These are phyloP conservation scores for Acronicta alni DNA, from an alignment of 2,888 invertebrate species.

Conservation along the genomic window DNA sequence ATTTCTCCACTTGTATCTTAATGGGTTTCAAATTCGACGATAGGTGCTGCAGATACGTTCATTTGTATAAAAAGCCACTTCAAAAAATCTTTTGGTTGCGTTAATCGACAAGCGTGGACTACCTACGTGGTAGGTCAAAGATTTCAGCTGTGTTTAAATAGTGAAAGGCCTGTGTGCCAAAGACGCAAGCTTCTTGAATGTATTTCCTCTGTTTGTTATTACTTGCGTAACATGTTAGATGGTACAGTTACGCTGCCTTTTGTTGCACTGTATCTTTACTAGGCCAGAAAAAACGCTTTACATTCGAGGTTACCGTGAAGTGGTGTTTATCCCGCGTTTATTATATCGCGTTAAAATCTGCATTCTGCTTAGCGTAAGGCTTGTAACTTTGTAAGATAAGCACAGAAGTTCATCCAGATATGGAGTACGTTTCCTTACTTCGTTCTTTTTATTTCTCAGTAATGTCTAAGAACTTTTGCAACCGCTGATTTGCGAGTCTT, in stretches of 20 bases:
- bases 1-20: slow-evolving; percentile 1
- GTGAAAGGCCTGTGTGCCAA: slow-evolving; percentile 26
- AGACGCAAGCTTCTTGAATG: slow-evolving; percentile 3
- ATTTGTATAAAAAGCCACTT: slow-evolving; percentile 12
- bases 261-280: neutral
- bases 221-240: slow-evolving; percentile 14
- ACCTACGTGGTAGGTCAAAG: slow-evolving; percentile 17
- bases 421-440: neutral
- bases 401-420: neutral
- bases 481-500: slow-evolving; percentile 42
- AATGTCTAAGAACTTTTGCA: slow-evolving; percentile 1
- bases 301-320: too few species aligned
- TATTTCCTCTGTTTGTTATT: slow-evolving; percentile 1
- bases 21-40: slow-evolving; percentile 7
- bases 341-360: too few species aligned
- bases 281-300: too few species aligned
- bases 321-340: too few species aligned
- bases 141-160: slow-evolving; percentile 20
- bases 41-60: slow-evolving; percentile 1
- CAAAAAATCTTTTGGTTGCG: neutral
- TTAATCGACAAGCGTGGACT: slow-evolving; percentile 2
- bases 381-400: too few species aligned
- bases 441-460: too few species aligned
- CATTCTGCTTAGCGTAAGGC: too few species aligned
- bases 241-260: neutral